Conservation (phyloP, 2,113 vertebrate genomes). For the Carlito syrichta region DNA sequence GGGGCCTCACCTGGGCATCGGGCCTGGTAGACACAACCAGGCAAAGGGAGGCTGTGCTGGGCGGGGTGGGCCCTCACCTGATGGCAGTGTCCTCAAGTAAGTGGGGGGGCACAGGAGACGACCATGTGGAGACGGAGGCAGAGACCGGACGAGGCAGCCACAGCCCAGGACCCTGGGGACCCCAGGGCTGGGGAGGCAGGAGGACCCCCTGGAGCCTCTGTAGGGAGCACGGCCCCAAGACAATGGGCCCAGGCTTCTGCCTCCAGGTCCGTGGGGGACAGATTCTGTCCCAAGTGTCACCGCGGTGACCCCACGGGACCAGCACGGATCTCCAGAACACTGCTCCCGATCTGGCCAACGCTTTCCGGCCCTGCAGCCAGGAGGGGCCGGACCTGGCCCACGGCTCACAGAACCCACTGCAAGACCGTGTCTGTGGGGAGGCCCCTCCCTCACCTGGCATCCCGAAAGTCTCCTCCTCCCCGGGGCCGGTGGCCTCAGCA, state of each 20-base stretch:
- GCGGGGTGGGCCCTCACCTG: not conserved
- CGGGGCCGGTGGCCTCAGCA: not conserved
- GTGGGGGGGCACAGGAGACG: not conserved
- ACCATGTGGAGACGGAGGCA: not conserved
- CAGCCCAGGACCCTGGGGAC: not conserved
- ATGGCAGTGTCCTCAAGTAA: not conserved
- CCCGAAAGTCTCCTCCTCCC: too few species aligned
- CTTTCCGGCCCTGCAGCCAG: not conserved
- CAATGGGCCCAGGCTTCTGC: not conserved
- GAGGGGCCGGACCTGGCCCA: not conserved
- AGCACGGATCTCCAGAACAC: not conserved
- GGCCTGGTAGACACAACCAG: not conserved
- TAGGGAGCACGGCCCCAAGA: not conserved
- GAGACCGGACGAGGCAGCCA: fast-evolving
- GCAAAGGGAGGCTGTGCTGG: too few species aligned
- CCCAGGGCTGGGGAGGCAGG: not conserved
- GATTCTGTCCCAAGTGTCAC: not conserved
- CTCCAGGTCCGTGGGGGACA: not conserved
- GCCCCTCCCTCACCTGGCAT: too few species aligned
- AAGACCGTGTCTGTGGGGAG: not conserved
- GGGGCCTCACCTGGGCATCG: not conserved
- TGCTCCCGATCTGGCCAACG: not conserved
- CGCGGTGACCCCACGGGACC: not conserved
- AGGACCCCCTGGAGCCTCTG: not conserved
- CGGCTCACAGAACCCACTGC: too few species aligned